Evolutionary conservation across 2,888 invertebrate genomes (phyloP), one percentile per base, ranked within the genome.

Genomic region (Polydrusus tereticollis): DNA sequence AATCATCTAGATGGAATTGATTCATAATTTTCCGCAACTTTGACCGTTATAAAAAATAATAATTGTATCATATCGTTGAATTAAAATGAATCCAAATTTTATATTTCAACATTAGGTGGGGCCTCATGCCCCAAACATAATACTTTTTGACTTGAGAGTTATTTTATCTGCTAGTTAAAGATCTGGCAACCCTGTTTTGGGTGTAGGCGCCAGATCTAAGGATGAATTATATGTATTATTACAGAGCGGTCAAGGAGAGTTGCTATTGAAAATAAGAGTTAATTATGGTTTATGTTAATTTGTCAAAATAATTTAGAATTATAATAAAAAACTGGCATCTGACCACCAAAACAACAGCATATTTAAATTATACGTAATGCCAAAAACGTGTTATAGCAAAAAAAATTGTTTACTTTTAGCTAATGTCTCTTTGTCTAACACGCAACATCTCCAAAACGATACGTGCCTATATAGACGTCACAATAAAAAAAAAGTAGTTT

Each of bases 211-310:
- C 20, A 10, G 45, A 45, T 20, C 45, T 45, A 45, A 45, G 45
- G 45, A 45, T 20, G 45, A 45, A 45, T n/a, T n/a, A n/a, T 45
- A 45, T 50, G 14, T 50, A n/a, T n/a, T n/a, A n/a, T n/a, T n/a
- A n/a, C n/a, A 50, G 50, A 50, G 50, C 50, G 50, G 50, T 50
- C 50, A 50, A 50, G 50, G 50, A 50, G 6, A 50, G 20, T 50
- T 7, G 26, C 50, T 50, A 50, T 26, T 50, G 50, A 50, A 50
- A 50, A 26, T 50, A 26, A 50, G 8, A 50, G 50, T 50, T 50
- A 50, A 50, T 26, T 47, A 26, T n/a, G 26, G 26, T 23, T 50
- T 50, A 50, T 50, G 50, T 26, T 50, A 50, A 50, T 50, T 50
- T 5, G 23, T 26, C 0, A 26, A 23, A 23, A 50, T 50, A 21